Percentiles rank a stretch among this genome's conserved stretches.
Conservation (phyloP, 2,797 vertebrate genomes). For the Sparus aurata region DNA sequence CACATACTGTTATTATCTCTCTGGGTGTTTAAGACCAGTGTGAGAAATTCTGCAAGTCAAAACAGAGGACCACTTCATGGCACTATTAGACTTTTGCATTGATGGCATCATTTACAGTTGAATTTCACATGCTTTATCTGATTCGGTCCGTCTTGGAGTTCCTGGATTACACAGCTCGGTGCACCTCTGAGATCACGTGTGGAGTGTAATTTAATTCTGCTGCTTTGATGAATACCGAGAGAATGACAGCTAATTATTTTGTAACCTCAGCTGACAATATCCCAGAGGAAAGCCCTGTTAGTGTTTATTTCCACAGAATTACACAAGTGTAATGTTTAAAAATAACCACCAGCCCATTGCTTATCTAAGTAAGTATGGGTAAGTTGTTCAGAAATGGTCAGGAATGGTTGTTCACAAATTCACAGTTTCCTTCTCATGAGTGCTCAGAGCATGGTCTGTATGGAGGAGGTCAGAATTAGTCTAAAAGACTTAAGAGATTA, state of each 20-base stretch:
- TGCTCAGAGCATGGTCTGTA: too few species aligned
- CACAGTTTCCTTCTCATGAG: too few species aligned
- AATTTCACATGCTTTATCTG: not conserved
- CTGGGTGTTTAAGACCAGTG: not conserved
- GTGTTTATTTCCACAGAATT: not conserved
- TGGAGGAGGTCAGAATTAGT: too few species aligned
- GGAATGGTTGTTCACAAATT: too few species aligned
- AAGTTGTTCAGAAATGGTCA: too few species aligned
- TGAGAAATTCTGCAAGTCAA: not conserved
- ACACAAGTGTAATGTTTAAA: too few species aligned
- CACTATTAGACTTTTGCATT: not conserved
- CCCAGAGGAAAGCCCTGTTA: not conserved
- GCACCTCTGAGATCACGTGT: too few species aligned
- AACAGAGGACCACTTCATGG: not conserved
- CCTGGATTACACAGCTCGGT: not conserved
- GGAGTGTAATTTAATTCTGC: not conserved
- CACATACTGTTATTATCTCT: conserved; percentile 3
- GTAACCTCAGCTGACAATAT: not conserved
- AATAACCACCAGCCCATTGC: too few species aligned
- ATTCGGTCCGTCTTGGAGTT: accelerated
- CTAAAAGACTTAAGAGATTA: too few species aligned
- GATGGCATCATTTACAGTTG: not conserved
- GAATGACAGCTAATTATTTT: not conserved
- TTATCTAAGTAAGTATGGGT: too few species aligned
- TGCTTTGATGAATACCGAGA: not conserved